These are phyloP conservation scores for Calycopis cecrops DNA, from an alignment of 1,140 invertebrate species.

Conservation along the genomic window DNA sequence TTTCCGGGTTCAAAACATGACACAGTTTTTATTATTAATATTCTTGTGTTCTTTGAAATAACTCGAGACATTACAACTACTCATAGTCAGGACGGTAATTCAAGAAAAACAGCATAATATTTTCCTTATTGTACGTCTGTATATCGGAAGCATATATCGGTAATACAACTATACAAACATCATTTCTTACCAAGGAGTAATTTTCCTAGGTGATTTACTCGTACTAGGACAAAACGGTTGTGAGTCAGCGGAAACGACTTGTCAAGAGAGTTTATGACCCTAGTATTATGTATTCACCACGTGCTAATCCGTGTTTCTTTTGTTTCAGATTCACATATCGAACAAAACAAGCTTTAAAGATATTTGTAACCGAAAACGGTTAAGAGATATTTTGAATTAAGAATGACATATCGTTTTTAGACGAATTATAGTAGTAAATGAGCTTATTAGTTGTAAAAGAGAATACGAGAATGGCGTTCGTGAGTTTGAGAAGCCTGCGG, in stretches of 20 bases:
- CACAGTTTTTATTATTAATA: too few relatives aligned
- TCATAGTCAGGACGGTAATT: too few relatives aligned
- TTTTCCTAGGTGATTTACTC: conserved; percentile 17
- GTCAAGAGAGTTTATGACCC: conserved; percentile 29
- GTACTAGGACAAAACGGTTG: conserved; percentile 21
- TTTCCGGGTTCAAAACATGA: too few relatives aligned
- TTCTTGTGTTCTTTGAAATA: too few relatives aligned
- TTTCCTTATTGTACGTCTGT: too few relatives aligned
- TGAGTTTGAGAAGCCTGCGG: conserved; percentile 49
- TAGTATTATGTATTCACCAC: conserved; percentile 8
- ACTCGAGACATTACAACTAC: too few relatives aligned
- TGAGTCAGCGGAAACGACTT: conserved; percentile 37
- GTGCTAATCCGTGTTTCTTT: conserved; percentile 22
- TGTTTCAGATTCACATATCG: conserved; percentile 58
- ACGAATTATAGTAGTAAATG: conserved; percentile 54
- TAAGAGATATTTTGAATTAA: conserved; percentile 39
- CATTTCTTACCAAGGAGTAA: too few relatives aligned
- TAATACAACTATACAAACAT: too few relatives aligned
- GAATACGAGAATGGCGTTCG: conserved; percentile 47
- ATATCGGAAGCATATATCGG: too few relatives aligned
- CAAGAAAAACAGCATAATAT: too few relatives aligned
- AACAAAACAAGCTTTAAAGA: conserved; percentile 37
- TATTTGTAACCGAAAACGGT: conserved; percentile 35
- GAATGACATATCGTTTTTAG: conserved; percentile 46
- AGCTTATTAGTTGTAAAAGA: conserved; percentile 40